Evolutionary conservation across 2,888 invertebrate genomes (phyloP).

Genomic region (Stenoptilia bipunctidactyla): DNA sequence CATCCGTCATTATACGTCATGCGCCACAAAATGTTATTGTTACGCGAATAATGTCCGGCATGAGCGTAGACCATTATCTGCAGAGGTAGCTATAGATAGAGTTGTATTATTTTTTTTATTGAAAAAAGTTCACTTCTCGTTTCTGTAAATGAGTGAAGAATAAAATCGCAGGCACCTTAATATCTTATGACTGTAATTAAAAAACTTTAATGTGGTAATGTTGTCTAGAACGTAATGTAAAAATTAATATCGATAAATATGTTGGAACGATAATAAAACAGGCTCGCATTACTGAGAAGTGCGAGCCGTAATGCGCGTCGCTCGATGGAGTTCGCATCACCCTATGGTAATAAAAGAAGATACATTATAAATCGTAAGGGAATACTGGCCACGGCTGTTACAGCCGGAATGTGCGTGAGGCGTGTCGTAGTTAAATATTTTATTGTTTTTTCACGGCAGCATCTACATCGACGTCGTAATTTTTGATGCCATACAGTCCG

Average conservation of each 20-base stretch:
- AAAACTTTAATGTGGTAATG: background rate
- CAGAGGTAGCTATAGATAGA: no score
- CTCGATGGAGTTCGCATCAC: slow-evolving; percentile 16
- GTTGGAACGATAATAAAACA: slow-evolving; percentile 2
- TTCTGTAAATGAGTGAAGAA: no score
- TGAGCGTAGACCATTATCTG: no score
- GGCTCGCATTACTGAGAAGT: background rate
- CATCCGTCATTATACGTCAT: slow-evolving; percentile 20
- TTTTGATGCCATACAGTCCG: background rate
- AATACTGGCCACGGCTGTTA: slow-evolving; percentile 44
- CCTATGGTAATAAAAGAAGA: slow-evolving; percentile 55
- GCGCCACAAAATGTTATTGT: slow-evolving; percentile 1
- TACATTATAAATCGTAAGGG: slow-evolving; percentile 58
- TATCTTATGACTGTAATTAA: no score
- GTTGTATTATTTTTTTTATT: no score
- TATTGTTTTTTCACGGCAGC: slow-evolving; percentile 54
- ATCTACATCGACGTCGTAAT: slow-evolving; percentile 10
- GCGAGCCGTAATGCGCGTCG: slow-evolving; percentile 2
- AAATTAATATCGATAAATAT: background rate
- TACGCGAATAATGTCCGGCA: no score
- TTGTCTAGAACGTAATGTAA: slow-evolving; percentile 6
- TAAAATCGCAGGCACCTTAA: no score
- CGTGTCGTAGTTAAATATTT: slow-evolving; percentile 57
- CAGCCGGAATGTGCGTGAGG: slow-evolving; percentile 39
- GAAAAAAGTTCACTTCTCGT: no score